Conservation (phyloP, 2,113 vertebrate species). For the Pedetes capensis region DNA sequence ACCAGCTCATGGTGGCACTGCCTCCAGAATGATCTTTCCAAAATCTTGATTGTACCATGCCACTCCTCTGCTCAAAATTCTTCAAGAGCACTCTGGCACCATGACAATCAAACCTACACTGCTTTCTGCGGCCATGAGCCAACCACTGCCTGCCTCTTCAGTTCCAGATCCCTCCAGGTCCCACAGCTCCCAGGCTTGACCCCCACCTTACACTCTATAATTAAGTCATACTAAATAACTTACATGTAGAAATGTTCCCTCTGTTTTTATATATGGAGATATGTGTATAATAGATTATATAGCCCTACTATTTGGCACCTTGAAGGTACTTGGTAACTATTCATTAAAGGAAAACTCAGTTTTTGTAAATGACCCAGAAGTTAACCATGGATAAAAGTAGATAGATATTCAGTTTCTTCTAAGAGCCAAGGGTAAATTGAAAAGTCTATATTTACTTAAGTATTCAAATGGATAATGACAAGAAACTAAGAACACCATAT, state of each 20-base stretch:
- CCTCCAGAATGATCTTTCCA: background rate
- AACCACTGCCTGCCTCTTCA: too few species aligned
- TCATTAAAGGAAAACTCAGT: background rate
- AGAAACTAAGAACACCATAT: background rate
- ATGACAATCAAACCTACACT: background rate
- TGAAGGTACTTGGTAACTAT: background rate
- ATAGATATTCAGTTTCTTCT: constrained; percentile 16
- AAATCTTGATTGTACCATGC: background rate
- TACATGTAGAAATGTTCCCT: background rate
- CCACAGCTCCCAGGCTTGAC: background rate
- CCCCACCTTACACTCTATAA: background rate
- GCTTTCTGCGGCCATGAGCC: background rate
- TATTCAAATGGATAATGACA: constrained; percentile 37
- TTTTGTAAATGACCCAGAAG: constrained; percentile 35
- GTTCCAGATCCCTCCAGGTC: background rate
- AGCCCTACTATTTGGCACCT: background rate
- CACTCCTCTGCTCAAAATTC: background rate
- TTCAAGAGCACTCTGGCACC: background rate
- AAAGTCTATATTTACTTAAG: constrained; percentile 27
- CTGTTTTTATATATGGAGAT: background rate
- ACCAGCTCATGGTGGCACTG: background rate
- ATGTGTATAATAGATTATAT: background rate
- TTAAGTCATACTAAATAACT: background rate
- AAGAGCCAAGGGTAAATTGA: background rate
- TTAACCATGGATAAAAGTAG: background rate